Evolutionary conservation across 2,113 vertebrate genomes (phyloP).

Genomic region (Archocentrus centrarchus): DNA sequence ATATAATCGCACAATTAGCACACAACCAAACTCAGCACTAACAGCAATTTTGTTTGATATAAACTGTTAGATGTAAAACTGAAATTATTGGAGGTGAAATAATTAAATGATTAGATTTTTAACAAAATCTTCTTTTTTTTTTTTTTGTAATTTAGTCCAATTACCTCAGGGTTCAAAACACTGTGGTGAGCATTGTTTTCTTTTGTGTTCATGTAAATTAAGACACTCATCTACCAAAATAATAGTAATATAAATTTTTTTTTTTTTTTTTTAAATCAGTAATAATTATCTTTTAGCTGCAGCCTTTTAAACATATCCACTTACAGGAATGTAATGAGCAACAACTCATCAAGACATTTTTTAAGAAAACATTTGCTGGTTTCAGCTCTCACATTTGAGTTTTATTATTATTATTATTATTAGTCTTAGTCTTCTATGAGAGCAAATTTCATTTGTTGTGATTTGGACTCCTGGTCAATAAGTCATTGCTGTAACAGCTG

Average conservation of each 20-base stretch:
- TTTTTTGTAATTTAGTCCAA: not conserved
- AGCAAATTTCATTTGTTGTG: not conserved
- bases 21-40: not conserved
- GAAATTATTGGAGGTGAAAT: not conserved
- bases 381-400: not conserved
- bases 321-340: not conserved
- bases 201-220: not conserved
- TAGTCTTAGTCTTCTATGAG: not conserved
- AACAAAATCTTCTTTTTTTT: not conserved
- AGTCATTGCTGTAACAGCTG: not conserved
- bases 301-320: not conserved
- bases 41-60: not conserved
- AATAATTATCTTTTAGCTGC: not conserved
- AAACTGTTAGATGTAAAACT: not conserved
- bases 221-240: not conserved
- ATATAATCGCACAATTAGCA: not conserved
- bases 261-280: not conserved
- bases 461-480: not conserved
- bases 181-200: not conserved
- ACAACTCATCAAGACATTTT: not conserved
- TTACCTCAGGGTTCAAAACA: not conserved
- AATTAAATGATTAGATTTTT: not conserved
- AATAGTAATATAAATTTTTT: too few species aligned
- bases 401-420: not conserved
- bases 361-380: not conserved